Base-by-base conservation (phyloP, 2,888 invertebrate species). In the Eupithecia centaureata region DNA sequence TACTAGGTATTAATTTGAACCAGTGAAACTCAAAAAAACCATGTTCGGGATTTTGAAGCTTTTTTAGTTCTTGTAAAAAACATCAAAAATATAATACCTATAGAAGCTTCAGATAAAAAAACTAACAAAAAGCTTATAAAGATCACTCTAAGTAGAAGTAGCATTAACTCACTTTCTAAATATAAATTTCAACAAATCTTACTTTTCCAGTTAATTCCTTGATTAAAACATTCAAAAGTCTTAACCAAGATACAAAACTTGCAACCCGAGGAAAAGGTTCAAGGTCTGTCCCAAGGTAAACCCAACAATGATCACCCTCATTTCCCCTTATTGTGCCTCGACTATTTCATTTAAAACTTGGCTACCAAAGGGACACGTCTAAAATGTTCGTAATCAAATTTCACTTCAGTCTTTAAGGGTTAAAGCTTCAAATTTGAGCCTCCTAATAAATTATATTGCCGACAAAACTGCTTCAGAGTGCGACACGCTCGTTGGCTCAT, bases 361-460 rank as follows among this genome's bases (percentile, higher is more conserved):
- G 79, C 85, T 85, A 83, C 82, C 83, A 80, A 86, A 83, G 86
- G 90, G 87, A 88, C 89, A 88, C 90, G 86, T 86, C 87, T 88
- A 87, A 88, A 91, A 86, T 86, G 87, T 84, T 82, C 87, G 88
- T 92, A 92, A 92, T 92, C 91, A 92, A 92, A 92, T 92, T 92
- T 91, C 86, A 88, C 87, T 91, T 85, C 85, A 92, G 89, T 91
- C 92, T 91, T 92, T 90, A 92, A 92, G 91, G 92, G 92, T 91
- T 92, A 85, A 86, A 89, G 85, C 88, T 87, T 84, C 90, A 90
- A 92, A 90, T 92, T 90, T 87, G 90, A 89, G 91, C 89, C 83
- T 90, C 90, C 91, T 91, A 90, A 92, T 92, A 92, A 92, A 92
- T 92, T 92, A 92, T 92, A 91, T 92, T 92, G 92, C 90, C 89